Conservation (phyloP, 2,797 vertebrate species). For the Pitangus sulphuratus region DNA sequence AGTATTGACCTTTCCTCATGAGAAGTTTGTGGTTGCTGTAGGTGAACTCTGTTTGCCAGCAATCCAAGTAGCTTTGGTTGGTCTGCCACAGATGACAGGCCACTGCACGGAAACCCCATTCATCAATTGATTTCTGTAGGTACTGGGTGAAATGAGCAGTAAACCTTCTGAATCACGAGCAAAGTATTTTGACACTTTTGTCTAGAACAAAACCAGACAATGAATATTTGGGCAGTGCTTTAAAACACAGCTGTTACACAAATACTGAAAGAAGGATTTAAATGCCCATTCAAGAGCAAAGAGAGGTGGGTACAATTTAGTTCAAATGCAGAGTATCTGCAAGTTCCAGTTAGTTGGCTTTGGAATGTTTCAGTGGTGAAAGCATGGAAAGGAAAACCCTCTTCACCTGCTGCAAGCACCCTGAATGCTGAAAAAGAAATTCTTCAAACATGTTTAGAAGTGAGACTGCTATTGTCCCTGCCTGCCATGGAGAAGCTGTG, state of each 20-base stretch:
- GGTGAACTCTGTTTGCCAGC: not conserved
- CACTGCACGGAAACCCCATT: not conserved
- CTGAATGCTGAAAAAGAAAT: not conserved
- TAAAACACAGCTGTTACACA: not conserved
- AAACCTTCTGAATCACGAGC: not conserved
- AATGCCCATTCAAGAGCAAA: not conserved
- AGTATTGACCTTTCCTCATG: not conserved
- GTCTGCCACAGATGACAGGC: not conserved
- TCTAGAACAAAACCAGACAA: not conserved
- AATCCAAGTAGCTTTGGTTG: not conserved
- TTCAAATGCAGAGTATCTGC: not conserved
- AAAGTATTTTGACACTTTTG: not conserved
- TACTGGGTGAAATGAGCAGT: not conserved
- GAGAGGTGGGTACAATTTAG: not conserved
- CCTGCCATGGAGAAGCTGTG: not conserved
- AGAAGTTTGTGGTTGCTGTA: not conserved
- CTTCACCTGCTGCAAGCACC: not conserved
- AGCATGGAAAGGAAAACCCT: not conserved
- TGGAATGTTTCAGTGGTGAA: not conserved
- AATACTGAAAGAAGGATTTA: not conserved
- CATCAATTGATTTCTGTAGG: not conserved
- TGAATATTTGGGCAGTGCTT: not conserved
- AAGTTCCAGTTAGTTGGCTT: not conserved
- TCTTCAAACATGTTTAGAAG: not conserved
- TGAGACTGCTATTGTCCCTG: not conserved